Evolutionary conservation across 2,888 invertebrate species (phyloP).

Genomic region (Chaitophorus viminalis): DNA sequence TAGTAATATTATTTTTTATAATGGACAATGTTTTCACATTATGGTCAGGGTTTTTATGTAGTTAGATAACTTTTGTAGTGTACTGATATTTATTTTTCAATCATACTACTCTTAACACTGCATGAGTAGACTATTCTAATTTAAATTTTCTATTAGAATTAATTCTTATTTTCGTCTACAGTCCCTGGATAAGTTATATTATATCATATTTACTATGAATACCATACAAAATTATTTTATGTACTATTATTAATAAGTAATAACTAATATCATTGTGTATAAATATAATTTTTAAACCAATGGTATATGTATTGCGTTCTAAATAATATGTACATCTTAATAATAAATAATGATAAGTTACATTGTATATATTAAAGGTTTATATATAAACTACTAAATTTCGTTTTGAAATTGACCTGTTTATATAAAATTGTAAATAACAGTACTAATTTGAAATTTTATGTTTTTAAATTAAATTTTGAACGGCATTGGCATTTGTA

Average conservation of each 20-base stretch:
- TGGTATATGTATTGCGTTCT: neutral
- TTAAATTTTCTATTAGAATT: conserved; percentile 17
- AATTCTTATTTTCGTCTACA: neutral
- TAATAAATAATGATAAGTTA: conserved; percentile 1
- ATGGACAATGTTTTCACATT: conserved; percentile 24
- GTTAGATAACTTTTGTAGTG: conserved; percentile 2
- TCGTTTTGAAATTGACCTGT: conserved; percentile 19
- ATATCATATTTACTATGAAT: neutral
- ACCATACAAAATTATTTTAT: neutral
- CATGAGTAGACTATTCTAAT: conserved; percentile 34
- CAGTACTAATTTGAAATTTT: conserved; percentile 48
- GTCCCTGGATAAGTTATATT: neutral
- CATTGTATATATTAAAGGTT: neutral
- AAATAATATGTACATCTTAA: neutral
- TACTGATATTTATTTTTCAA: conserved; percentile 26
- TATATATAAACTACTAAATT: conserved; percentile 30
- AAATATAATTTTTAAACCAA: neutral
- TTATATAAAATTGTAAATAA: conserved; percentile 46
- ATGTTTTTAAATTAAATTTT: conserved; percentile 44
- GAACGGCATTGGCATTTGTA: conserved; percentile 63
- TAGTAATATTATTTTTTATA: conserved; percentile 6
- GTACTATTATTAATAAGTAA: neutral
- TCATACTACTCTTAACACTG: conserved; percentile 40
- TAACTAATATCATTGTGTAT: neutral
- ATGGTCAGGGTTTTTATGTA: conserved; percentile 24